phyloP scores from a whole-genome alignment of 2,888 invertebrate genomes.

The Muschampia plurimacula region DNA sequence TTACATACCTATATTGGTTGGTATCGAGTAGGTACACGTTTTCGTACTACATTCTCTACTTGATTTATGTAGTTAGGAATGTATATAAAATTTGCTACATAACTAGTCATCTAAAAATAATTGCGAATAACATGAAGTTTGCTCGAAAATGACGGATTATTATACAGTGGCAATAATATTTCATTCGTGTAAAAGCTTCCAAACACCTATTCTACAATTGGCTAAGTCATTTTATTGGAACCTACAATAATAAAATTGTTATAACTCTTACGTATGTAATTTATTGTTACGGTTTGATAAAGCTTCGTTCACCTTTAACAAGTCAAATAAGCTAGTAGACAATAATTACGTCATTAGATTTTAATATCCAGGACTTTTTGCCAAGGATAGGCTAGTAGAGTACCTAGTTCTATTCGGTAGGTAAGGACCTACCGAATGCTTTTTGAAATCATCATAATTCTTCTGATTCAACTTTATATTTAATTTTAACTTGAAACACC shows the following conservation, averaged over 20 bases:
- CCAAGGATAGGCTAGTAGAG: no score
- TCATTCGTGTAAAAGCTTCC: conserved; percentile 83
- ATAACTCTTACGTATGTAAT: conserved; percentile 73
- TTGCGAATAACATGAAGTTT: conserved; percentile 70
- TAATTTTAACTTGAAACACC: neutral
- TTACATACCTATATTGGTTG: neutral
- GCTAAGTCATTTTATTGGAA: conserved; percentile 61
- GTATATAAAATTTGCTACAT: conserved; percentile 79
- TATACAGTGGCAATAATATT: conserved; percentile 70
- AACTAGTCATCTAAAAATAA: conserved; percentile 60
- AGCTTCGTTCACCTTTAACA: conserved; percentile 63
- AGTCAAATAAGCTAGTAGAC: conserved; percentile 29
- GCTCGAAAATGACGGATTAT: conserved; percentile 68
- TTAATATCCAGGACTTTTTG: conserved; percentile 17
- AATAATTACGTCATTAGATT: conserved; percentile 13
- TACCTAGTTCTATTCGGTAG: no score
- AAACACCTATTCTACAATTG: conserved; percentile 78
- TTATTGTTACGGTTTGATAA: conserved; percentile 78
- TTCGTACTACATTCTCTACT: conserved; percentile 28
- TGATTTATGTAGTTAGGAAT: conserved; percentile 32
- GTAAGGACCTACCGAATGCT: no score
- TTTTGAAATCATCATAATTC: neutral
- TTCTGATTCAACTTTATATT: neutral
- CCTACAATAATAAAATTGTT: conserved; percentile 55
- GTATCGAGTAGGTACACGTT: conserved; percentile 4